Base-by-base conservation (phyloP, 2,797 vertebrate genomes). In the Lepidocolaptes lacrymiger region DNA sequence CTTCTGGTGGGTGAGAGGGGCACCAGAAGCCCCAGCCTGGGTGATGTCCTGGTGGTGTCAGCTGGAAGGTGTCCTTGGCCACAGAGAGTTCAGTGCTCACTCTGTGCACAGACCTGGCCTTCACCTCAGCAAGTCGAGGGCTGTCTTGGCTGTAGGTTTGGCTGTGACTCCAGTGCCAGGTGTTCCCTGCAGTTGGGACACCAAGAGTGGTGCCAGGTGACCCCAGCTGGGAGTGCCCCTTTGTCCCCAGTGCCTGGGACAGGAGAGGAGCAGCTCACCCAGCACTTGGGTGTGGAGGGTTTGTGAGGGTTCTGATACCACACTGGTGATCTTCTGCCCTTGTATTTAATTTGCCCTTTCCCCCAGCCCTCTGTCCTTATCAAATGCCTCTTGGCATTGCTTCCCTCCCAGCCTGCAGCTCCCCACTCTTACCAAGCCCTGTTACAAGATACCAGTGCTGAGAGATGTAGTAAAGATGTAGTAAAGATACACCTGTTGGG, bases 391-490 rank as follows among this genome's bases (percentile, higher is more conserved):
- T 86, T 88, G 85, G 87, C 81, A 37, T 17, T 49, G 56, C 66
- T 77, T 55, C 84, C 52, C 91, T 91, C 59, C 79, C 91, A 73
- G 79, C 91, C 85, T 55, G 8, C 81, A 51, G 71, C 81, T 82
- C 88, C 79, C 93, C 67, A 19, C 71, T 77, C 58, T 36, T 26
- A 74, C 91, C 91, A 94, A 84, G 34, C 10, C 87, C 69, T 76
- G 85, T 68, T 51, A 58, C 8, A 28, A 79, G 73, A 73, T 46
- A 55, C 52, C 81, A 19, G 87, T 95, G 91, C 89, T 90, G 95
- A 95, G 91, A 93, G 88, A 94, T 94, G 95, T 84, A 95, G 96
- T 96, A 96, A 96, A 97, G 97, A 95, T 97, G 95, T 86, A 95
- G 96, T 96, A 95, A 96, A 97, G 97, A 95, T 97, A 89, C 66